Conservation (phyloP, 2,113 vertebrate species). For the Gallinago undulata region DNA sequence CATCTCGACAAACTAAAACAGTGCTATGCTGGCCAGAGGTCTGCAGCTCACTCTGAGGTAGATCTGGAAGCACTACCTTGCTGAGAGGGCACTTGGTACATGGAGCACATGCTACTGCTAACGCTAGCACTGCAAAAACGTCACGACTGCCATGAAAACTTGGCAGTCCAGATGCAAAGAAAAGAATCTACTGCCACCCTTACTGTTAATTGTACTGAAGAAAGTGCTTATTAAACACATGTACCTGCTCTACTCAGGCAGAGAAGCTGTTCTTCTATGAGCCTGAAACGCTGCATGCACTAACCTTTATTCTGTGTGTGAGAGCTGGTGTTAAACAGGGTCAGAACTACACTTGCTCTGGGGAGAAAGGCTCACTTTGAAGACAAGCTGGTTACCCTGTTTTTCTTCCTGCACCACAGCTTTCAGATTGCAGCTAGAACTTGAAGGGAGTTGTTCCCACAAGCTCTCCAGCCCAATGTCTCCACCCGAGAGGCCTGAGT, state of each 20-base stretch:
- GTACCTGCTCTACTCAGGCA: neutral
- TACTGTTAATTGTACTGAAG: neutral
- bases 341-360: constrained; percentile 46
- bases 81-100: neutral
- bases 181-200: neutral
- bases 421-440: constrained; percentile 57
- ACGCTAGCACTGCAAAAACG: neutral
- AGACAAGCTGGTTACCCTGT: constrained; percentile 53
- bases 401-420: constrained; percentile 65
- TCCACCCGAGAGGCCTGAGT: constrained; percentile 61
- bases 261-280: neutral
- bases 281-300: neutral
- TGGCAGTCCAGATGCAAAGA: neutral
- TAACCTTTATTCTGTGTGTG: neutral
- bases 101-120: neutral
- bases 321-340: constrained; percentile 42
- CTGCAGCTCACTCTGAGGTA: neutral
- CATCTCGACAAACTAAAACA: neutral
- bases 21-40: neutral
- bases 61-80: neutral
- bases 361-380: constrained; percentile 61
- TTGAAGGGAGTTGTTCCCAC: constrained; percentile 69
- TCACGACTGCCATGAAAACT: neutral
- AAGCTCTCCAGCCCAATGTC: constrained; percentile 51
- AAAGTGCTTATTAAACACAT: neutral